These are phyloP conservation scores for Epizoanthus rinbou DNA, from an alignment of 92 coral and sea anemone species.

Conservation along the genomic window DNA sequence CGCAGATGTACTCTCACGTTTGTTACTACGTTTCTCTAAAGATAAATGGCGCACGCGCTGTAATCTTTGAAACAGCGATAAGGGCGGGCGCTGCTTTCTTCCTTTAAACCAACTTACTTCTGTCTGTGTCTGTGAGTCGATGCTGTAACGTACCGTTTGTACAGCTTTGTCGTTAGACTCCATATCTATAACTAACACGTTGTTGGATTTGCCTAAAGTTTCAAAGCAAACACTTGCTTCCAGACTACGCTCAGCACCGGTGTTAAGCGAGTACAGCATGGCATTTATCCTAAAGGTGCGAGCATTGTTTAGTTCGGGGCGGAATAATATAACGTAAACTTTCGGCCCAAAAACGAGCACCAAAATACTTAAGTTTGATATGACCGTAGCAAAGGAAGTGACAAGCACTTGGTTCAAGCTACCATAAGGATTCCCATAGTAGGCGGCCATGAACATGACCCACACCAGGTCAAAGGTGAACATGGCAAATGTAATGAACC, in stretches of 20 bases:
- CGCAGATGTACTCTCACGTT: not conserved
- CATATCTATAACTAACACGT: slow-evolving; percentile 54
- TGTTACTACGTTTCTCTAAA: not conserved
- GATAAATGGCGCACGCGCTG: slow-evolving; percentile 19
- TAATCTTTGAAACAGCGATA: slow-evolving; percentile 12
- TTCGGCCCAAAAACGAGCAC: slow-evolving; percentile 74
- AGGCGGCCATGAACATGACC: slow-evolving; percentile 74
- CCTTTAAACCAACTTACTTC: not conserved
- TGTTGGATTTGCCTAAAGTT: slow-evolving; percentile 36
- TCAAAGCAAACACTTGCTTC: slow-evolving; percentile 6
- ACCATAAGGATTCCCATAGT: slow-evolving; percentile 57
- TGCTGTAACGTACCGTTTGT: slow-evolving; percentile 35
- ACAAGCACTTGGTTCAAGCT: slow-evolving; percentile 36
- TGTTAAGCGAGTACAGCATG: slow-evolving; percentile 44
- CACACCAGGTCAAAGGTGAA: slow-evolving; percentile 79
- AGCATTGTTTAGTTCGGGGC: slow-evolving; percentile 62
- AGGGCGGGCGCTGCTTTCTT: slow-evolving; percentile 6
- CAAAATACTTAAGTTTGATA: slow-evolving; percentile 64
- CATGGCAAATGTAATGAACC: slow-evolving; percentile 82
- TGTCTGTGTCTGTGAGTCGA: slow-evolving; percentile 46
- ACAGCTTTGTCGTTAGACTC: slow-evolving; percentile 58
- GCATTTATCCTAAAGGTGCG: slow-evolving; percentile 52
- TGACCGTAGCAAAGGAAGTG: slow-evolving; percentile 61
- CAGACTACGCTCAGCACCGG: slow-evolving; percentile 4
- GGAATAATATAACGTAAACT: slow-evolving; percentile 49